These are phyloP conservation scores for Acanthiza pusilla DNA, from an alignment of 2,797 vertebrate genomes.

Conservation along the genomic window DNA sequence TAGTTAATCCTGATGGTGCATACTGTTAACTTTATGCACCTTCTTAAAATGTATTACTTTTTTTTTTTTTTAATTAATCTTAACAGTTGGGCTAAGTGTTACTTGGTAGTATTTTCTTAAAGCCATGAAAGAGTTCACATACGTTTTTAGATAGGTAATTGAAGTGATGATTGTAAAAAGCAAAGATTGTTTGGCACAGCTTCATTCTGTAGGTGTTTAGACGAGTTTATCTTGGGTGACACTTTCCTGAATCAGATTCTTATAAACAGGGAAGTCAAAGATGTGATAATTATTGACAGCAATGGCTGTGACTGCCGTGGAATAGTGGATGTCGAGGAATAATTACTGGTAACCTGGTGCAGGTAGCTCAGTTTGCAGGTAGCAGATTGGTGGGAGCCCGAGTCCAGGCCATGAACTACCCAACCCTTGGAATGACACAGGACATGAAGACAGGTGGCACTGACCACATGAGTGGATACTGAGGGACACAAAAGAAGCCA, in stretches of 20 bases:
- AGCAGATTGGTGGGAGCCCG: background rate
- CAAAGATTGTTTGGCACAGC: background rate
- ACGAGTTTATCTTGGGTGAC: background rate
- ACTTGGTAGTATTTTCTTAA: background rate
- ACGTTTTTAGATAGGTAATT: background rate
- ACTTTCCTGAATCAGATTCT: background rate
- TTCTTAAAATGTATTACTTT: background rate
- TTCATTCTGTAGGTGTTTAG: background rate
- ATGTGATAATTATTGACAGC: background rate
- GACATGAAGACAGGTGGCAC: background rate
- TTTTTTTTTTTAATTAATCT: background rate
- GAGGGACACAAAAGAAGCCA: background rate
- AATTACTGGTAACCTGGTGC: background rate
- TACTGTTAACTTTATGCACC: background rate
- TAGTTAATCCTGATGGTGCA: background rate
- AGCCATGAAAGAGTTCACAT: fast-evolving
- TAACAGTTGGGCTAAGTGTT: background rate
- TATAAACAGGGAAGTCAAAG: background rate
- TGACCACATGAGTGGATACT: background rate
- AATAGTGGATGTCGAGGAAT: background rate
- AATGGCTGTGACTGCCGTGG: background rate
- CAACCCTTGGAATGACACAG: background rate
- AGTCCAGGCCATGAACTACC: background rate
- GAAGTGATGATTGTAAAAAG: background rate
- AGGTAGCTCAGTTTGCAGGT: background rate